Evolutionary conservation across 2,888 invertebrate genomes (phyloP).

Genomic region (Endotricha flammealis): DNA sequence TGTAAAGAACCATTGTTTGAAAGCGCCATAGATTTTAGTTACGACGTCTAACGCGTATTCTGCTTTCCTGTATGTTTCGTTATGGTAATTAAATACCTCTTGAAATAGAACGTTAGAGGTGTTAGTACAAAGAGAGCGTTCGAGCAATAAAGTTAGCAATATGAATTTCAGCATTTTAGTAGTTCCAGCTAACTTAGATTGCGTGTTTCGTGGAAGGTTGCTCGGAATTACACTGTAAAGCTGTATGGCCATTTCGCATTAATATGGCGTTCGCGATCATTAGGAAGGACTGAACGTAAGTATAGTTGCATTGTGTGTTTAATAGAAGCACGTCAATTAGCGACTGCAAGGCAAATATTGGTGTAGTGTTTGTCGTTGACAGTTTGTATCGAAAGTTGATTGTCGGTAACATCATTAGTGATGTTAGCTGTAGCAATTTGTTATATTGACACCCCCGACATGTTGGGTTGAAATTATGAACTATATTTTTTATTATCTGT

Average conservation of each 20-base stretch:
- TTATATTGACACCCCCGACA: conserved; percentile 1
- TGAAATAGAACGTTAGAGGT: conserved; percentile 33
- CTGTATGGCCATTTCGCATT: conserved; percentile 38
- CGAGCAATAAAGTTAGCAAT: conserved; percentile 27
- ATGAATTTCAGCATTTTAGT: conserved; percentile 36
- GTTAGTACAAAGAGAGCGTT: conserved; percentile 24
- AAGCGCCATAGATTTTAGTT: conserved; percentile 55
- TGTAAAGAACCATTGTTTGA: conserved; percentile 66
- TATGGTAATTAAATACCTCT: conserved; percentile 51
- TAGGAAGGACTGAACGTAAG: conserved; percentile 44
- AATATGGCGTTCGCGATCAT: conserved; percentile 44
- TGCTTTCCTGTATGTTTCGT: conserved; percentile 43
- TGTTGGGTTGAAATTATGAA: too few relatives aligned
- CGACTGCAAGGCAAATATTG: conserved; percentile 54
- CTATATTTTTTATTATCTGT: too few relatives aligned
- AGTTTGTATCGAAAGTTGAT: conserved; percentile 1
- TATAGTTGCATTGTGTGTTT: conserved; percentile 39
- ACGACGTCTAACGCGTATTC: conserved; percentile 55
- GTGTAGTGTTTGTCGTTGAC: conserved; percentile 9
- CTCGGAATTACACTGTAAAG: conserved; percentile 35
- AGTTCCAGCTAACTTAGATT: conserved; percentile 8
- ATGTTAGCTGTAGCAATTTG: too few relatives aligned
- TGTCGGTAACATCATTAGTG: background rate
- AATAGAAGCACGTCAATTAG: conserved; percentile 66
- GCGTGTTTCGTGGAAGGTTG: conserved; percentile 26